A percentile compares a stretch with the other conserved stretches of the same genome.
Evolutionary conservation across 1,140 invertebrate species (phyloP).

Genomic region (Drosophila parabipectinata): DNA sequence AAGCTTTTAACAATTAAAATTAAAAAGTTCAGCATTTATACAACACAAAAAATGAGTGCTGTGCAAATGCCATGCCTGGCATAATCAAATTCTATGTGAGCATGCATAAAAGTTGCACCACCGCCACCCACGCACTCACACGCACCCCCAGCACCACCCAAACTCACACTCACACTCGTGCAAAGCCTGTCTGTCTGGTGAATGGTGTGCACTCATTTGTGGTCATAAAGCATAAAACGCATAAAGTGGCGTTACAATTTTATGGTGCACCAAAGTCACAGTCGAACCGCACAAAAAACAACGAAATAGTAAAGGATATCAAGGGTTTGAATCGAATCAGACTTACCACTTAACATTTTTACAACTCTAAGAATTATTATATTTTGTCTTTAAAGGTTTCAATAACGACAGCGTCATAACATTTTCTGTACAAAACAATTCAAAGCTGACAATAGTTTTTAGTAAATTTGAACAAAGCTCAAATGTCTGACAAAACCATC

Average conservation of each 20-base stretch:
- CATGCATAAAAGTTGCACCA: conserved; percentile 71
- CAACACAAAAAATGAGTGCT: conserved; percentile 43
- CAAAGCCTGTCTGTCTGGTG: conserved; percentile 43
- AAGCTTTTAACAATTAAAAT: conserved; percentile 83
- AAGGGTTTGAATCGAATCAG: conserved; percentile 2
- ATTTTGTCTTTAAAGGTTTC: too few relatives aligned
- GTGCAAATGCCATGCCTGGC: conserved; percentile 66
- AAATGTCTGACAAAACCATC: not conserved
- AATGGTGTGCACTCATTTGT: conserved; percentile 77
- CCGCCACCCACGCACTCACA: conserved; percentile 3
- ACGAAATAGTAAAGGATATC: not conserved
- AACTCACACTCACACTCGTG: conserved; percentile 2
- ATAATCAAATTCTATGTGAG: conserved; percentile 78
- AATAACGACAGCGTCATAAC: too few relatives aligned
- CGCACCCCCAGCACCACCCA: conserved; percentile 9
- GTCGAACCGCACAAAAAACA: conserved; percentile 44
- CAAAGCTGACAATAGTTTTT: too few relatives aligned
- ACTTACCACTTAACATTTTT: conserved; percentile 24
- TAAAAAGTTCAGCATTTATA: conserved; percentile 81
- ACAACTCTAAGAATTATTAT: too few relatives aligned
- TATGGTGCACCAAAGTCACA: conserved; percentile 69
- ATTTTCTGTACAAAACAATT: not conserved
- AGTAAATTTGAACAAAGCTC: not conserved
- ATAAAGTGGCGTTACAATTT: conserved; percentile 82
- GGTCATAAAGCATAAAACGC: conserved; percentile 82